Base-by-base conservation (phyloP, 2,888 invertebrate species). In the Spicauda simplicius region DNA sequence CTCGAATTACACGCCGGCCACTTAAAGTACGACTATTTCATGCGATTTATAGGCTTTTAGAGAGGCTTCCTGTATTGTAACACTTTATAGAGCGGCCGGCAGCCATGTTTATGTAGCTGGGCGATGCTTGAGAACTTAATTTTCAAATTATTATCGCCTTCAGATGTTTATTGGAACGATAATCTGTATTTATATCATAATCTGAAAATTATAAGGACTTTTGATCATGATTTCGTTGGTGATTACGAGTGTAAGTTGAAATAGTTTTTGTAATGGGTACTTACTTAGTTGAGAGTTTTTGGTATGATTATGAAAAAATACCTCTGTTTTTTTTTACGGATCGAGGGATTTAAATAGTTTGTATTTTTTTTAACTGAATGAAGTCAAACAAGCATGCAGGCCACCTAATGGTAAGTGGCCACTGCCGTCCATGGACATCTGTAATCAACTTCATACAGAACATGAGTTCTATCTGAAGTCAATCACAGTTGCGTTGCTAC, bases 61-160 rank as follows among this genome's bases (percentile, higher is more conserved):
- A 66, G 69, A 69, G 58, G 76, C 76, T 77, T 76, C 76, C 75
- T 74, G 75, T 73, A 66, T 74, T 76, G 73, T 75, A 74, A 74
- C 54, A n/a, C 18, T 45, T 65, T 54, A 54, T n/a, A 18, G 48
- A 20, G 5, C 33, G 8, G 25, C 52, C 25, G 19, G 56, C 18
- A 16, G 12, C 19, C 37, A 16, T 58, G 64, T 64, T 57, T 64
- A 53, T 64, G 52, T 64, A 52, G 19, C 52, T 3, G 30, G 53
- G 50, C 41, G 58, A 64, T 20, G 20, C 16, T 52, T 18, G 52
- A 58, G 53, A 37, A 64, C 52, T 64, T 64, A 58, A 64, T 65
- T 65, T 65, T 14, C 53, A 52, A 65, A 54, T 65, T 65, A 65
- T 58, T 65, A 59, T 54, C 58, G 57, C 54, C 54, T 55, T 48